These are phyloP conservation scores for Gallinago solitaria DNA, from an alignment of 2,797 vertebrate species.

Conservation along the genomic window DNA sequence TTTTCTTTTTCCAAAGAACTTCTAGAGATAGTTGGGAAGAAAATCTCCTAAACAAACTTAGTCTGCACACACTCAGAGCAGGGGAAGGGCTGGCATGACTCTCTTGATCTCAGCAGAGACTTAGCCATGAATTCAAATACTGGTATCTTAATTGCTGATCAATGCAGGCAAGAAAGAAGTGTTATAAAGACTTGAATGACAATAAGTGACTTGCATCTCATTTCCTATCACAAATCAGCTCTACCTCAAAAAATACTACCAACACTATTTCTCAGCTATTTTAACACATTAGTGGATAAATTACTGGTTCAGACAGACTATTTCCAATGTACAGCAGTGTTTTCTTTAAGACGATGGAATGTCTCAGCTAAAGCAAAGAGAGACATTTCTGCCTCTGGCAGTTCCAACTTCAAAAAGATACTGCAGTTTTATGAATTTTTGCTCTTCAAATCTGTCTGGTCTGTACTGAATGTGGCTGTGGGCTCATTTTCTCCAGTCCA, in stretches of 20 bases:
- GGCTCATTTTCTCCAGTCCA: not conserved
- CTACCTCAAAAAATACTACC: not conserved
- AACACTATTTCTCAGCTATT: not conserved
- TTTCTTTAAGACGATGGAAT: not conserved
- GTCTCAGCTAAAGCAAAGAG: not conserved
- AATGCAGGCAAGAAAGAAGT: not conserved
- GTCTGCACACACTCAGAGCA: not conserved
- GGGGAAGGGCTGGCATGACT: not conserved
- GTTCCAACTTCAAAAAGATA: not conserved
- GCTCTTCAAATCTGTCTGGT: not conserved
- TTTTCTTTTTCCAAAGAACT: not conserved
- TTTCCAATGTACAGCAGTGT: not conserved
- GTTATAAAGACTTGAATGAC: not conserved
- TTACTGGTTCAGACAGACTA: not conserved
- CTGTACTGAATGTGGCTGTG: not conserved
- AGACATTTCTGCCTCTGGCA: not conserved
- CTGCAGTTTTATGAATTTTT: not conserved
- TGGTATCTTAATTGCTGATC: not conserved
- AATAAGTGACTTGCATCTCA: not conserved
- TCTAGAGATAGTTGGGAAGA: not conserved
- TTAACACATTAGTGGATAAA: not conserved
- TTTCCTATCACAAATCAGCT: not conserved
- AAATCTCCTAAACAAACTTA: not conserved
- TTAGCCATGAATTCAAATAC: not conserved
- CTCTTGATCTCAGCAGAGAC: not conserved